phyloP scores from a whole-genome alignment of 2,888 invertebrate species.

The Chloroclystis v-ata region DNA sequence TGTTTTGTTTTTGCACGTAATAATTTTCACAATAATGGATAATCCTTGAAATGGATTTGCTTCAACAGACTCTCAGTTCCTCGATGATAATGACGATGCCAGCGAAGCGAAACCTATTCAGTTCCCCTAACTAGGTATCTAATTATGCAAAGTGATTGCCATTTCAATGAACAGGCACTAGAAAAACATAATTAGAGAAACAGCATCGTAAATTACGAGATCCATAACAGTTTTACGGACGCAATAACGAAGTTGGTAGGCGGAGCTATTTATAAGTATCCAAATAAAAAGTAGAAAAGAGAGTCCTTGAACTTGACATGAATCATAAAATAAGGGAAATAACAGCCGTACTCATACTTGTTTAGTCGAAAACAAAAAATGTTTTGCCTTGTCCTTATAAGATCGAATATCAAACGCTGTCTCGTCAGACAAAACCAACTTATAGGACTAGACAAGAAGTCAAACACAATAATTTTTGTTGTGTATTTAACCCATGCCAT shows the following conservation, averaged over 20 bases:
- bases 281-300: slow-evolving; percentile 7
- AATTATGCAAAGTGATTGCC: background rate
- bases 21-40: background rate
- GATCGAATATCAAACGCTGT: too few relatives aligned
- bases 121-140: background rate
- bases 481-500: too few relatives aligned
- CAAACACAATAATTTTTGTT: too few relatives aligned
- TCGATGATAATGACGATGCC: background rate
- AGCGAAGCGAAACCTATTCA: background rate
- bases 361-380: background rate
- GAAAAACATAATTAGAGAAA: background rate
- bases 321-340: slow-evolving; percentile 7
- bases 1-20: too few relatives aligned
- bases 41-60: background rate
- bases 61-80: background rate
- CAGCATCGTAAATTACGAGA: slow-evolving; percentile 1
- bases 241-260: slow-evolving; percentile 1
- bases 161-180: background rate
- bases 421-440: too few relatives aligned
- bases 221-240: slow-evolving; percentile 6
- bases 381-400: background rate
- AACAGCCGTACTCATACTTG: background rate
- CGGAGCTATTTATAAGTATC: slow-evolving; percentile 3
- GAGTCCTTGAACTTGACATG: slow-evolving; percentile 8
- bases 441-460: too few relatives aligned